A percentile compares a stretch with the other conserved stretches of the same genome.
Evolutionary conservation across 2,888 invertebrate species (phyloP).

Genomic region (Endotricha flammealis): DNA sequence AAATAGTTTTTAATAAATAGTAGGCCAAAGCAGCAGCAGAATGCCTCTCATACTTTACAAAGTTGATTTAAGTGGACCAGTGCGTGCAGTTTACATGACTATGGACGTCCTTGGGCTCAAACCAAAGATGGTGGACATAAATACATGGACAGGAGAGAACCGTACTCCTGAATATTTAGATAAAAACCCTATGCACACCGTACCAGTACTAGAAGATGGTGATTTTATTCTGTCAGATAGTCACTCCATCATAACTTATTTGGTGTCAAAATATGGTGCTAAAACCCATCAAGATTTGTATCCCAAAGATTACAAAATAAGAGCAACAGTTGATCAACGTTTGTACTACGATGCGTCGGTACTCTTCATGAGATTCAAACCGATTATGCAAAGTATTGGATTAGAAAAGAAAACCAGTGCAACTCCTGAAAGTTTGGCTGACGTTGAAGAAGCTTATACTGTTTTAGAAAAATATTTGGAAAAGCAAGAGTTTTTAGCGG

Average conservation of each 20-base stretch:
- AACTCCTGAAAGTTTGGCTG: constrained; percentile 24
- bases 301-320: constrained; percentile 29
- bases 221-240: constrained; percentile 36
- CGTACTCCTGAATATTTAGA: constrained; percentile 32
- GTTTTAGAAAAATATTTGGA: constrained; percentile 37
- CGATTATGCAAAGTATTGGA: constrained; percentile 29
- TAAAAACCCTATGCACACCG: constrained; percentile 43
- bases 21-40: too few relatives aligned
- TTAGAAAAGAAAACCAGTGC: constrained; percentile 16
- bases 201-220: constrained; percentile 42
- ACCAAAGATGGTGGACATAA: constrained; percentile 32
- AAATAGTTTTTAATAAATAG: too few relatives aligned
- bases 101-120: constrained; percentile 31
- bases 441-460: constrained; percentile 36
- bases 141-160: constrained; percentile 31
- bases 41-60: constrained; percentile 30
- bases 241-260: constrained; percentile 41
- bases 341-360: constrained; percentile 40
- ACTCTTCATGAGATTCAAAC: constrained; percentile 35
- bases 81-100: constrained; percentile 34
- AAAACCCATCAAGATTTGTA: constrained; percentile 28
- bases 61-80: constrained; percentile 37
- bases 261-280: constrained; percentile 33
- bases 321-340: constrained; percentile 35
- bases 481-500: constrained; percentile 27